Conservation (phyloP, 2,888 invertebrate species). For the Ichneumoninae sp. region DNA sequence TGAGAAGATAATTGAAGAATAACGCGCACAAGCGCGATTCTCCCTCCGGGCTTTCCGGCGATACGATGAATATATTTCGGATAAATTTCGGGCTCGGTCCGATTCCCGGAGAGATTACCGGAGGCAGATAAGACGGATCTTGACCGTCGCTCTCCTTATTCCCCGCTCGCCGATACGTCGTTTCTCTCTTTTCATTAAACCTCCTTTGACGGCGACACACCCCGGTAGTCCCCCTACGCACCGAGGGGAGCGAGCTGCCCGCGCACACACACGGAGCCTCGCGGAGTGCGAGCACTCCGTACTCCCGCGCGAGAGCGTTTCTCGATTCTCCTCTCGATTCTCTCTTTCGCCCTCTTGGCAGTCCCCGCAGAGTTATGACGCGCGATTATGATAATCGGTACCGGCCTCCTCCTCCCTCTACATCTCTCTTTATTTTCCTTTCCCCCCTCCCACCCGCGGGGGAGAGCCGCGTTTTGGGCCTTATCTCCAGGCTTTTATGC, state of each 20-base stretch:
- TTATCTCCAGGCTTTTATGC: conserved; percentile 53
- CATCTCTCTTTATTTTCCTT: conserved; percentile 53
- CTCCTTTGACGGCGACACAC: conserved; percentile 65
- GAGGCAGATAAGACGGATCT: conserved; percentile 66
- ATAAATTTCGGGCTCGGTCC: conserved; percentile 76
- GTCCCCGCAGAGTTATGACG: conserved; percentile 78
- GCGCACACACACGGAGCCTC: background rate
- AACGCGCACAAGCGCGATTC: conserved; percentile 17
- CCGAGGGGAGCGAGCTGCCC: background rate
- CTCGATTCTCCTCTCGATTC: conserved; percentile 53
- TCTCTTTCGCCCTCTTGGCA: conserved; percentile 58
- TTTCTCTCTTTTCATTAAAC: conserved; percentile 33
- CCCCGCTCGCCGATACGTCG: conserved; percentile 7
- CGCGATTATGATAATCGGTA: conserved; percentile 81
- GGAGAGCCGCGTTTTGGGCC: conserved; percentile 54
- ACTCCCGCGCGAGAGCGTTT: conserved; percentile 14
- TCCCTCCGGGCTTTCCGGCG: conserved; percentile 26
- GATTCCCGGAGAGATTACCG: conserved; percentile 73
- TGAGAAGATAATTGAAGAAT: conserved; percentile 9
- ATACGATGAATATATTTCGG: conserved; percentile 76
- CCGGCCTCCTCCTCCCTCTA: conserved; percentile 71
- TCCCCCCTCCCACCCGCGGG: conserved; percentile 1
- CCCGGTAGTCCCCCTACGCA: conserved; percentile 63
- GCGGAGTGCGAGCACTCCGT: background rate
- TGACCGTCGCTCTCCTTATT: background rate